Evolutionary conservation across 2,888 invertebrate genomes (phyloP).

Genomic region (Meloe dianella): DNA sequence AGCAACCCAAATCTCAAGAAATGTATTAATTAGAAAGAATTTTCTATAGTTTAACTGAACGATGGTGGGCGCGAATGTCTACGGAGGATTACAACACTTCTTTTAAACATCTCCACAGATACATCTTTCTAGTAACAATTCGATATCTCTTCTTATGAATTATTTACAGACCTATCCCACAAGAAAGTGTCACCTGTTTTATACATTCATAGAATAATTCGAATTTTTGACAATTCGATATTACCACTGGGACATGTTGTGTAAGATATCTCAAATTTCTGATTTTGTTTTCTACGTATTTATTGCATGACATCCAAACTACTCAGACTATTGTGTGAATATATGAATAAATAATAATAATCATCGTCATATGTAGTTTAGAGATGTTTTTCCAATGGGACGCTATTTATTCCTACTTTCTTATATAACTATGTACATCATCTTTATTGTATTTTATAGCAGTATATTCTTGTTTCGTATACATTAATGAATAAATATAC

Average conservation of each 20-base stretch:
- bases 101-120: no score
- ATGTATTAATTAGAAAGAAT: no score
- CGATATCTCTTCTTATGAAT: constrained; percentile 16
- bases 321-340: neutral
- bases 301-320: neutral
- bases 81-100: no score
- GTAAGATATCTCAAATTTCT: neutral
- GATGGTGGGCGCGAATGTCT: no score
- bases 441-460: constrained; percentile 41
- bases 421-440: constrained; percentile 33
- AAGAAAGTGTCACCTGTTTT: neutral
- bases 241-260: neutral
- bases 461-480: constrained; percentile 35
- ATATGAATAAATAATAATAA: neutral
- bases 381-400: neutral
- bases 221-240: neutral
- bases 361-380: no score
- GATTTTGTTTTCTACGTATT: neutral
- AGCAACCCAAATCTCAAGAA: no score
- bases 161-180: neutral
- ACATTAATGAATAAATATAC: constrained; percentile 22
- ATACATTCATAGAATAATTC: neutral
- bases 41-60: no score
- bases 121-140: neutral
- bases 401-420: neutral